These are phyloP conservation scores for Venturia canescens DNA, from an alignment of 1,140 invertebrate genomes.

Conservation along the genomic window DNA sequence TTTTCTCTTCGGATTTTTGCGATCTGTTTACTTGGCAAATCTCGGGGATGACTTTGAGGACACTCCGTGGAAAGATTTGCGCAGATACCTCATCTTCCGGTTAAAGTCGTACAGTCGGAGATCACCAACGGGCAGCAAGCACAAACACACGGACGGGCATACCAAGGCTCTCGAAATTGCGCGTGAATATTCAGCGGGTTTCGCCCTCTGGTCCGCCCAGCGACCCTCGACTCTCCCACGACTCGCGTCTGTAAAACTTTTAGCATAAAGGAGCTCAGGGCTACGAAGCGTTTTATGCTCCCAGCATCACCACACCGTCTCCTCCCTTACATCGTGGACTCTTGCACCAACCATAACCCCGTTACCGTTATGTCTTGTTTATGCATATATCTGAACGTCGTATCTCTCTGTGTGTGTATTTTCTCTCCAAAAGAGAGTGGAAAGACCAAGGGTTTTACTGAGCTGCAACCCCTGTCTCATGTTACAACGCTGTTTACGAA, in stretches of 20 bases:
- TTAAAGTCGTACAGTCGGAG: slow-evolving; percentile 1
- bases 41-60: background rate
- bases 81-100: background rate
- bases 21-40: no score
- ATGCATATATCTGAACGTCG: background rate
- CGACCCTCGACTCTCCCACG: slow-evolving; percentile 18
- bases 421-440: background rate
- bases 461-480: background rate
- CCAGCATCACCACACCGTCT: slow-evolving; percentile 19
- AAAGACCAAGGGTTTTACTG: background rate
- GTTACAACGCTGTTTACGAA: background rate
- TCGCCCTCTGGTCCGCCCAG: slow-evolving; percentile 27
- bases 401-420: background rate
- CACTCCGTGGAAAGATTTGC: background rate
- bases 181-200: slow-evolving; percentile 48
- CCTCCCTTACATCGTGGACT: slow-evolving; percentile 7
- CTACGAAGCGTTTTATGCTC: slow-evolving; percentile 42
- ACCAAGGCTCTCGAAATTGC: slow-evolving; percentile 37
- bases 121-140: slow-evolving; percentile 14
- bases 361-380: slow-evolving; percentile 30
- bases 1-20: no score
- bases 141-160: slow-evolving; percentile 12
- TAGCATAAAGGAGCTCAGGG: slow-evolving; percentile 45
- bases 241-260: slow-evolving; percentile 42
- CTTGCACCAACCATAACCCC: slow-evolving; percentile 39